Evolutionary conservation across 2,113 vertebrate species (phyloP), one percentile per base, ranked within the genome.

Genomic region (Neogobius melanostomus): DNA sequence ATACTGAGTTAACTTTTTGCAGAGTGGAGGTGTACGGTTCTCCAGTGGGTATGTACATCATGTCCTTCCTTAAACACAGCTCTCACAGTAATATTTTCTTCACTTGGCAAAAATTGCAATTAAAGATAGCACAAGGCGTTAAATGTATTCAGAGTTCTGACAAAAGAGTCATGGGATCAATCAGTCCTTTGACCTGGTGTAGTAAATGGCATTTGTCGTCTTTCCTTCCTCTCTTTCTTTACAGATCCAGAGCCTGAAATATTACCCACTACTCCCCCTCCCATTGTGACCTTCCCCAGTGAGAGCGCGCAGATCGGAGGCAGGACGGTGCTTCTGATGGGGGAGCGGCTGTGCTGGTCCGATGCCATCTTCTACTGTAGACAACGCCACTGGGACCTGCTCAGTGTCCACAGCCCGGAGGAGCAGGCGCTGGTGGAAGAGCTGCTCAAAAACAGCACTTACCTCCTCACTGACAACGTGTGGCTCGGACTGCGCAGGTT

Each of bases 401-500:
- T 72, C 1, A 66, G 61, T 46, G 6, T 82, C 0, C 44, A 1
- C 45, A 77, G 48, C 53, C 52, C 36, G 17, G 48, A 62, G 4
- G 80, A 75, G 49, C 80, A 75, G 54, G 62, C 15, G 5, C 16
- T 61, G 53, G 47, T 65, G 60, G 71, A 68, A 68, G 8, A 21
- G 68, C 59, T 78, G 48, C 60, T 77, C 44, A 8, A 16, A 16
- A 1, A 9, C 47, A 50, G 16, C 17, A 7, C 53, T 16, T 61
- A 65, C 36, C 44, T 45, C 8, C 60, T 72, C 36, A 66, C 72
- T 8, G 49, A 42, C 6, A 0, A 43, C 1, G 48, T 72, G 21
- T 82, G 80, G 80, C 45, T 82, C 8, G 75, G 75, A 15, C 2
- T 75, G 17, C 43, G 65, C 75, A 59, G 56, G 56, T 59, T 14